These are phyloP conservation scores for Melitaea cinxia DNA, from an alignment of 1,140 invertebrate genomes.

Conservation along the genomic window DNA sequence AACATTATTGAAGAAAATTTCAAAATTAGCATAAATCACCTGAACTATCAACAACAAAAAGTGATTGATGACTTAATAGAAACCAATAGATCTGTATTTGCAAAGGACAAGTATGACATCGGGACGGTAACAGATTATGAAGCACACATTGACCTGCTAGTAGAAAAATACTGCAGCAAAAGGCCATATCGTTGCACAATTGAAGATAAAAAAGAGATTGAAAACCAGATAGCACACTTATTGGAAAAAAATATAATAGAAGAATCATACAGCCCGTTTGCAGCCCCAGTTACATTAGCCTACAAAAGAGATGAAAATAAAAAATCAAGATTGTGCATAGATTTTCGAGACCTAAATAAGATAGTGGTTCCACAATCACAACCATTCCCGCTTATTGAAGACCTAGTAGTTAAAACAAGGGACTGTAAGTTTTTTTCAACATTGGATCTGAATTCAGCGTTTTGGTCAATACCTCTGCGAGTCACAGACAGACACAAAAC, in stretches of 20 bases:
- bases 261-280: no score
- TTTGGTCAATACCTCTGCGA: neutral
- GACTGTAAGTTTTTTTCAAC: slow-evolving; percentile 1
- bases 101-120: no score
- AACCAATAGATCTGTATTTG: slow-evolving; percentile 13
- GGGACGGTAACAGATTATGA: neutral
- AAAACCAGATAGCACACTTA: neutral
- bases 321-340: neutral
- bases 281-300: neutral
- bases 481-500: slow-evolving; percentile 55
- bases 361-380: neutral
- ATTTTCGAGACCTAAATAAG: neutral
- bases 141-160: slow-evolving; percentile 1
- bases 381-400: neutral
- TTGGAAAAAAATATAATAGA: no score
- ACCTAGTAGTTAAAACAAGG: slow-evolving; percentile 3
- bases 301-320: slow-evolving; percentile 8
- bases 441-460: neutral
- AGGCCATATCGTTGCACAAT: neutral
- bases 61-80: slow-evolving; percentile 22
- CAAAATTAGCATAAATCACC: slow-evolving; percentile 21
- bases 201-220: neutral
- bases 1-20: slow-evolving; percentile 14
- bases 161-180: neutral
- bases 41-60: slow-evolving; percentile 23